A percentile compares a stretch with the other conserved stretches of the same genome.
Conservation (phyloP, 2,888 invertebrate genomes). For the Zaprionus lineosus region DNA sequence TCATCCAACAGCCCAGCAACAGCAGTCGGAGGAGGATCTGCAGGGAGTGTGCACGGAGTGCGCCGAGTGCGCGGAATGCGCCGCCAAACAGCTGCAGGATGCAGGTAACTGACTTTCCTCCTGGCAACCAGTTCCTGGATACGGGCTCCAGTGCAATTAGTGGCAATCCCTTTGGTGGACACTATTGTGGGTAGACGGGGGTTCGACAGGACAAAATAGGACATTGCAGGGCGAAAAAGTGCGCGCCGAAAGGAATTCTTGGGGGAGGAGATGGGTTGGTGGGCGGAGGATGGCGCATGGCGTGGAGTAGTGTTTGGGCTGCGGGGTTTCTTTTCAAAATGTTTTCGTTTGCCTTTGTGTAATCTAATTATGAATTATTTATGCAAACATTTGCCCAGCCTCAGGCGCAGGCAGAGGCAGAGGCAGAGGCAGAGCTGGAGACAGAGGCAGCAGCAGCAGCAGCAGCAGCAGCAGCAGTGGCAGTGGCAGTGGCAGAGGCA, state of each 20-base stretch:
- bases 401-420: neutral
- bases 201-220: no score
- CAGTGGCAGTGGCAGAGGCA: no score
- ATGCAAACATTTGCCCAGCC: slow-evolving; percentile 59
- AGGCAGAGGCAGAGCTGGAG: no score
- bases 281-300: neutral
- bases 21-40: slow-evolving; percentile 77
- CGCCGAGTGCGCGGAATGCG: slow-evolving; percentile 83
- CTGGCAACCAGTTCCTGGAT: neutral
- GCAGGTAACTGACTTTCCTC: slow-evolving; percentile 71
- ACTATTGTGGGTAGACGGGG: neutral
- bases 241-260: no score
- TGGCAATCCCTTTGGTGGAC: slow-evolving; percentile 11
- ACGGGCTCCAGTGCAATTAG: slow-evolving; percentile 49
- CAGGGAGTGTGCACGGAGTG: slow-evolving; percentile 82
- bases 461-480: no score
- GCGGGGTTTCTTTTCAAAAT: slow-evolving; percentile 37
- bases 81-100: slow-evolving; percentile 82
- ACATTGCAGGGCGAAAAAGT: no score
- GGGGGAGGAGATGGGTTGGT: neutral
- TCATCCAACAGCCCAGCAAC: slow-evolving; percentile 33
- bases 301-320: no score
- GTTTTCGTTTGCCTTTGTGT: slow-evolving; percentile 61
- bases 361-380: slow-evolving; percentile 74
- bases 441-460: no score